Conservation (phyloP, 2,797 vertebrate genomes). For the Amblyraja radiata region DNA sequence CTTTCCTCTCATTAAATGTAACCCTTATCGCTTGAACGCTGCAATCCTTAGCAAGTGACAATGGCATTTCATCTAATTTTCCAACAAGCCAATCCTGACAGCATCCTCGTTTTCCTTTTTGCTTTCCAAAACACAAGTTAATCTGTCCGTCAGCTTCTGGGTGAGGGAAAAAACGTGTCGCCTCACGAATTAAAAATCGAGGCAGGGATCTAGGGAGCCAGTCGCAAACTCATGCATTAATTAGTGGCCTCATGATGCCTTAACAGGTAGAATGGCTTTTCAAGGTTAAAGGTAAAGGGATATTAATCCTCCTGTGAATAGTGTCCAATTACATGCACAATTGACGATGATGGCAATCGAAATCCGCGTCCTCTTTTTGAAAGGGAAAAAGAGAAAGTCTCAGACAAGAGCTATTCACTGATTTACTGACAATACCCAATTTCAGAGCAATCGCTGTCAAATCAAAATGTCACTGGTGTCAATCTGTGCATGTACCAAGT, state of each 20-base stretch:
- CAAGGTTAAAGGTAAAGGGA: conserved; percentile 25
- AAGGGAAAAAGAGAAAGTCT: neutral
- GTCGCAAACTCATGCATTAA: neutral
- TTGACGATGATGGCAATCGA: neutral
- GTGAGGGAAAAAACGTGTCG: conserved; percentile 42
- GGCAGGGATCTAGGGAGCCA: neutral
- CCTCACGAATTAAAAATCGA: neutral
- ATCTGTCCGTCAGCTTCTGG: conserved; percentile 83
- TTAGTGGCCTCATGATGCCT: neutral
- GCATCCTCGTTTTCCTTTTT: conserved; percentile 73
- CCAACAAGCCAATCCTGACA: conserved; percentile 86
- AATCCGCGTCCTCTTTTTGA: neutral
- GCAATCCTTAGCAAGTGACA: conserved; percentile 83
- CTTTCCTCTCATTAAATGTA: conserved; percentile 83
- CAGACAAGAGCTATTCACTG: neutral
- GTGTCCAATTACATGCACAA: conserved; percentile 31
- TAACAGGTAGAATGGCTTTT: neutral
- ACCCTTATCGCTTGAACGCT: conserved; percentile 83
- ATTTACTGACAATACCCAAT: neutral
- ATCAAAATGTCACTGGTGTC: neutral
- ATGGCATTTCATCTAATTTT: conserved; percentile 86
- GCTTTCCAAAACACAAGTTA: conserved; percentile 93
- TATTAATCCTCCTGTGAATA: conserved; percentile 8
- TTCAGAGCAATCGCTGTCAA: neutral
- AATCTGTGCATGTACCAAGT: neutral